phyloP scores from a whole-genome alignment of 2,888 invertebrate species.

The Catocala sponsa region DNA sequence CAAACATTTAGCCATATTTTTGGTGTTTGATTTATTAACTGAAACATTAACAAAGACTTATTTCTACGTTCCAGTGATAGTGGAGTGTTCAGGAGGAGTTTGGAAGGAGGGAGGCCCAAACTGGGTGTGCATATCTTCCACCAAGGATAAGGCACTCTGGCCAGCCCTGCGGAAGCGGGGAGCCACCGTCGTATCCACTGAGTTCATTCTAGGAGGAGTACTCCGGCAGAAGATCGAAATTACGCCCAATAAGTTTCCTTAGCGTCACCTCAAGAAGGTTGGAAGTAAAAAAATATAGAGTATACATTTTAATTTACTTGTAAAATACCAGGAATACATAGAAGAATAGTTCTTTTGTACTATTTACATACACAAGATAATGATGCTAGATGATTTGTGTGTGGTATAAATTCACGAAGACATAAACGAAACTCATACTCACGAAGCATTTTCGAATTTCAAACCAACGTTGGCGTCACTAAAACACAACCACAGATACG shows the following conservation, averaged over 20 bases:
- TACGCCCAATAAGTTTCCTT: slow-evolving; percentile 40
- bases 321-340: no score
- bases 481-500: no score
- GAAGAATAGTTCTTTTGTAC: no score
- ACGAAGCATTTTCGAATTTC: no score
- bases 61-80: slow-evolving; percentile 69
- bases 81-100: slow-evolving; percentile 78
- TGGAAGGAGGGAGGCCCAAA: slow-evolving; percentile 67
- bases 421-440: no score
- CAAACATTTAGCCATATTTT: no score
- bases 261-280: neutral
- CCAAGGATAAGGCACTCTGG: slow-evolving; percentile 66
- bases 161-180: slow-evolving; percentile 61
- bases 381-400: no score
- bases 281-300: neutral
- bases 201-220: slow-evolving; percentile 75
- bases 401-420: no score
- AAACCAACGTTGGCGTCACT: no score
- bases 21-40: neutral
- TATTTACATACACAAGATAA: no score
- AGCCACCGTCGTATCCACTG: slow-evolving; percentile 68
- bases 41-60: neutral
- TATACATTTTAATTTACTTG: neutral
- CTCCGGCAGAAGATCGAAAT: slow-evolving; percentile 68
- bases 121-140: slow-evolving; percentile 72